Evolutionary conservation across 1,140 invertebrate species (phyloP).

Genomic region (Eurosta solidaginis): DNA sequence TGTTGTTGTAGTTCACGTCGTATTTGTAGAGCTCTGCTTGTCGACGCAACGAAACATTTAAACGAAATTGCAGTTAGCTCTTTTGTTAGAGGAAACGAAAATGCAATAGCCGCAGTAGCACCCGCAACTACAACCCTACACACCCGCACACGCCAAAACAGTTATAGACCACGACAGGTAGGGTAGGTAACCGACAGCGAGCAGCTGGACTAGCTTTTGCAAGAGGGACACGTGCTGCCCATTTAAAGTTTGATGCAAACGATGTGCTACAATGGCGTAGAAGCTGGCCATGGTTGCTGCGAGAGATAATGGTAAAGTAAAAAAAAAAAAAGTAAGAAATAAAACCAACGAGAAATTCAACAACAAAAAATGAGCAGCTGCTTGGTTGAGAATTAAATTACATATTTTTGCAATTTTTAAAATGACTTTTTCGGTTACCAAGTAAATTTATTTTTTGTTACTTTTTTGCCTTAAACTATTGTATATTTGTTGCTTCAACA

Average conservation of each 20-base stretch:
- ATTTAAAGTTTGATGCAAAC: slow-evolving; percentile 16
- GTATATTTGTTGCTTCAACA: no score
- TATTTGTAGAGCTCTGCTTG: no score
- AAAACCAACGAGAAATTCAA: background rate
- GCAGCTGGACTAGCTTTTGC: background rate
- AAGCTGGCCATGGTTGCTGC: background rate
- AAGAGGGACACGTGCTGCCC: background rate
- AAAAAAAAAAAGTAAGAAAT: no score
- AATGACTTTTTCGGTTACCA: background rate
- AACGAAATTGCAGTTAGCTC: background rate
- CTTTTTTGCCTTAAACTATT: no score
- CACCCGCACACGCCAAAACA: background rate
- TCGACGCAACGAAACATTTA: background rate
- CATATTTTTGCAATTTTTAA: slow-evolving; percentile 1
- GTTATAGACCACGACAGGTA: no score
- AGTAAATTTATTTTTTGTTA: no score
- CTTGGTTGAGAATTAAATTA: background rate
- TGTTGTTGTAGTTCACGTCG: background rate
- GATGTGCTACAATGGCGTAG: background rate
- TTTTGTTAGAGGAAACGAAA: background rate
- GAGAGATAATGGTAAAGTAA: background rate
- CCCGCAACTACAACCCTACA: background rate
- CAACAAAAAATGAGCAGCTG: background rate
- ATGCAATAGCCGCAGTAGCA: background rate
- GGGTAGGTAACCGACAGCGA: no score